Conservation (phyloP, 2,113 vertebrate species). For the Mohoua ochrocephala region DNA sequence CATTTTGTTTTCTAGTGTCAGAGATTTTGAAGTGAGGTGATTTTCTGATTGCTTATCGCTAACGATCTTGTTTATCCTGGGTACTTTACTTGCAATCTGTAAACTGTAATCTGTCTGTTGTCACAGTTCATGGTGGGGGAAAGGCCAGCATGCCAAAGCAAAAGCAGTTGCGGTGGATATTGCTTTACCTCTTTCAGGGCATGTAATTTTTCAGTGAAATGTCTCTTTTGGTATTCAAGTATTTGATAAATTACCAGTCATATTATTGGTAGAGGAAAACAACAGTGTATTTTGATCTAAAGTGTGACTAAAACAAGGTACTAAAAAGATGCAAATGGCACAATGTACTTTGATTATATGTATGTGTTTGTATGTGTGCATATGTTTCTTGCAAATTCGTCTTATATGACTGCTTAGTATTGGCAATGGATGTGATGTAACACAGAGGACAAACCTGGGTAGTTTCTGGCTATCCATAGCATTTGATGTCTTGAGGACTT, state of each 20-base stretch:
- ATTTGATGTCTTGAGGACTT: background rate
- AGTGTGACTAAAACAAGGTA: background rate
- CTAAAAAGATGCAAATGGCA: background rate
- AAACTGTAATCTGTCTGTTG: background rate
- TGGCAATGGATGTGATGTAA: accelerated
- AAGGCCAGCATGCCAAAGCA: background rate
- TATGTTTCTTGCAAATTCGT: background rate
- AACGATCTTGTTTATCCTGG: background rate
- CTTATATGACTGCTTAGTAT: background rate
- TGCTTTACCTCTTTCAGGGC: background rate
- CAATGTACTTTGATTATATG: background rate
- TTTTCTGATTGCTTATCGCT: background rate
- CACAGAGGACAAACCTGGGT: background rate
- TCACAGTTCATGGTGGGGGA: background rate
- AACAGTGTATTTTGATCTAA: background rate
- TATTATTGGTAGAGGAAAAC: background rate
- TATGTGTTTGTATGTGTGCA: accelerated
- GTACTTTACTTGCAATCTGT: background rate
- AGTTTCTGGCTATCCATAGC: background rate
- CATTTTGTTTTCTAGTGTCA: background rate
- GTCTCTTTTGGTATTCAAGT: background rate
- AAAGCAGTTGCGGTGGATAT: background rate
- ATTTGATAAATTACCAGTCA: background rate
- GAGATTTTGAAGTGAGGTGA: background rate
- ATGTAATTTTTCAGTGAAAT: background rate